Evolutionary conservation across 2,797 vertebrate genomes (phyloP), one percentile per base, ranked within the genome.

Genomic region (Catharus ustulatus): DNA sequence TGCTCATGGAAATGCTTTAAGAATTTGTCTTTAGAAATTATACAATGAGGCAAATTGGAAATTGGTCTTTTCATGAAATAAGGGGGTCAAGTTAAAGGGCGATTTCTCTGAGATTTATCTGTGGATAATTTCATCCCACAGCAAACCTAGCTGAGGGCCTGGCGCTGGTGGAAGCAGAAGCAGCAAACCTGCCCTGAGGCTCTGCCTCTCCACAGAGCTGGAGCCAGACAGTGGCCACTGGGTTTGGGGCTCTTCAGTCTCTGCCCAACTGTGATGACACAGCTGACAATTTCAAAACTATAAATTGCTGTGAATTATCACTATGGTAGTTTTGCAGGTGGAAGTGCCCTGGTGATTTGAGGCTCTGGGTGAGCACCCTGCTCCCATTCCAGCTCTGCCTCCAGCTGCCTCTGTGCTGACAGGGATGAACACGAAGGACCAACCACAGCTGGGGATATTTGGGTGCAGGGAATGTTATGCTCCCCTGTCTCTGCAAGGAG

Each of bases 141-240:
- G 18, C 45, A 84, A 86, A 49, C 16, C 20, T 17, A 45, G 51
- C 10, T 2, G 5, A 49, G 43, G 22, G 22, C 32, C 30, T 69
- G 36, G 38, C 51, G 34, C 4, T 5, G 9, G 24, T 8, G 4
- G 19, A 54, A 46, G 68, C 17, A 69, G 48, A 24, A 21, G 8
- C 43, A 79, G 69, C 24, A 62, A 77, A 51, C 40, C 13, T 36
- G 45, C 51, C 61, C 45, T n/a, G 48, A n/a, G 57, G 32, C 32
- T 78, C 40, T 87, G 52, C 24, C 30, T 38, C 36, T 46, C 9
- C 17, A 7, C 36, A 27, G 45, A 74, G 38, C 42, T 24, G 62
- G 62, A 52, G 14, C 27, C 1, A 3, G 29, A 45, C 13, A 36
- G 26, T 4, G 14, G 21, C 27, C 3, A 0, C 43, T 22, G 42